phyloP scores from a whole-genome alignment of 2,113 vertebrate genomes.

The Bubalus kerabau region DNA sequence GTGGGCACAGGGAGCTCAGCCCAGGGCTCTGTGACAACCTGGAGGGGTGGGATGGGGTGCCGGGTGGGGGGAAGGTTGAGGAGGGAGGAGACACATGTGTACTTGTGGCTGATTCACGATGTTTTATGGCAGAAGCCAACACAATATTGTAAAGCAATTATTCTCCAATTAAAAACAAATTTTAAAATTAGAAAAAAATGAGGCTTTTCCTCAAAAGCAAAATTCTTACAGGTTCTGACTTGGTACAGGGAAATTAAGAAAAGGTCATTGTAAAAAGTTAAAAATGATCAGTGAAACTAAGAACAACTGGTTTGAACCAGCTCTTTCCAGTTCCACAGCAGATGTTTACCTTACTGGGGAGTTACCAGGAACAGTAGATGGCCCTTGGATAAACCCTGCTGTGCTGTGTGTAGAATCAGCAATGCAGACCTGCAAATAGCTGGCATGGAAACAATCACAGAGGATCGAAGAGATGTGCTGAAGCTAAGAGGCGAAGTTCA shows the following conservation, averaged over 20 bases:
- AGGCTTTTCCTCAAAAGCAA: neutral
- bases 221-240: constrained; percentile 10
- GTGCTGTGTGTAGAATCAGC: neutral
- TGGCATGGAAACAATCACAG: neutral
- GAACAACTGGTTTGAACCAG: constrained; percentile 52
- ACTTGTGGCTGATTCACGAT: neutral
- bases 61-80: fast-evolving
- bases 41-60: neutral
- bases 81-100: neutral
- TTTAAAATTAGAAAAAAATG: neutral
- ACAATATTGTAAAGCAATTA: neutral
- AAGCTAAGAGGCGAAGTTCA: constrained; percentile 21
- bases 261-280: neutral
- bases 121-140: neutral
- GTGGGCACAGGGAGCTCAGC: neutral
- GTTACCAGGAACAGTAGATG: constrained; percentile 25
- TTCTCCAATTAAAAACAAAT: neutral
- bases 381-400: constrained; percentile 34
- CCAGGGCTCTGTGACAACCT: neutral
- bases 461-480: neutral
- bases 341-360: constrained; percentile 52
- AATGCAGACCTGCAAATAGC: neutral
- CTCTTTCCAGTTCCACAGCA: constrained; percentile 48
- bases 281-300: neutral
- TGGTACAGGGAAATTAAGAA: neutral